These are phyloP conservation scores for Rhingia campestris DNA, from an alignment of 2,888 invertebrate species.

Conservation along the genomic window DNA sequence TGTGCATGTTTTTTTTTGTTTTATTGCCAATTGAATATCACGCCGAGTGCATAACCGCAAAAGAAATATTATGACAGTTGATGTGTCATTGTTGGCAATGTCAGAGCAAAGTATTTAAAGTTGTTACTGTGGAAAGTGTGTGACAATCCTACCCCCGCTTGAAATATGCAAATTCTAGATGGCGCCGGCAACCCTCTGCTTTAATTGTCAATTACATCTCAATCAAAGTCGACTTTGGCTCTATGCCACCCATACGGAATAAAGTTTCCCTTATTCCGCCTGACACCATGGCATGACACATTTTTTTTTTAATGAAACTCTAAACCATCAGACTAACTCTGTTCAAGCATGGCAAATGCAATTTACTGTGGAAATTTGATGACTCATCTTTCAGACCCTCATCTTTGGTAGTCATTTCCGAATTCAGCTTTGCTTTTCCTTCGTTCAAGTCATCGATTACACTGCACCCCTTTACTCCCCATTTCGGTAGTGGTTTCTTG, in stretches of 20 bases:
- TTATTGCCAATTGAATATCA: slow-evolving; percentile 1
- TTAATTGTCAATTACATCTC: slow-evolving; percentile 17
- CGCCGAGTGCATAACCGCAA: slow-evolving; percentile 11
- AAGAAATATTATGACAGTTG: not conserved
- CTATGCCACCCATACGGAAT: too few species aligned
- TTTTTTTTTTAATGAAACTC: slow-evolving; percentile 1
- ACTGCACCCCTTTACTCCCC: slow-evolving; percentile 25
- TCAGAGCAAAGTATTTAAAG: too few species aligned
- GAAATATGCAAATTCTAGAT: not conserved
- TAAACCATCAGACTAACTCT: slow-evolving; percentile 31
- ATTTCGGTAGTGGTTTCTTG: not conserved
- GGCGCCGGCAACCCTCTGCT: slow-evolving; percentile 1
- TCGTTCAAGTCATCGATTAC: slow-evolving; percentile 55
- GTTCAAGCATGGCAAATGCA: slow-evolving; percentile 62
- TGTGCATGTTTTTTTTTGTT: slow-evolving; percentile 1
- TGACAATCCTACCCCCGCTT: too few species aligned
- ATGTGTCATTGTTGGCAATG: too few species aligned
- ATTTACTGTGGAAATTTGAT: slow-evolving; percentile 56
- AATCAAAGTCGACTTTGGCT: not conserved
- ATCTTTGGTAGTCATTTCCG: slow-evolving; percentile 69
- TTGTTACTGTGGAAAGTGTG: too few species aligned
- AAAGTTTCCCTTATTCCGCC: not conserved
- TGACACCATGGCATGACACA: too few species aligned
- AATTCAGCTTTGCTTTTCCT: slow-evolving; percentile 44
- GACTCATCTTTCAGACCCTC: slow-evolving; percentile 70